A percentile compares a stretch with the other conserved stretches of the same genome.
These are phyloP conservation scores for Cepphus grylle DNA, from an alignment of 2,113 vertebrate genomes.

Conservation along the genomic window DNA sequence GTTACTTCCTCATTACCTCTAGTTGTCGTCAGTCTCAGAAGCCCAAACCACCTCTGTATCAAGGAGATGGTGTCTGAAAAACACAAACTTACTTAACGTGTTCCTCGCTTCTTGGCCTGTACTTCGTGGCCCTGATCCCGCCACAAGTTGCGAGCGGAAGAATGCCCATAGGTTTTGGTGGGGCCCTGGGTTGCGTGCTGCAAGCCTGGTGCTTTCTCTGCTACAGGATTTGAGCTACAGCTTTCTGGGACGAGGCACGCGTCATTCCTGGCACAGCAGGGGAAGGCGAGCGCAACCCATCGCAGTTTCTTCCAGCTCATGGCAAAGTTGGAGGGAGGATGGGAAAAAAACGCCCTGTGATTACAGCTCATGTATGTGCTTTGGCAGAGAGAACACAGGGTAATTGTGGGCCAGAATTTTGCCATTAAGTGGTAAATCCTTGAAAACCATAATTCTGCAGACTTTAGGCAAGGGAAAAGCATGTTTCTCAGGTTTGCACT, in stretches of 20 bases:
- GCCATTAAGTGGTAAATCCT: slow-evolving; percentile 37
- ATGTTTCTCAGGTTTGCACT: not conserved
- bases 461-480: not conserved
- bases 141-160: too few species aligned
- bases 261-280: not conserved
- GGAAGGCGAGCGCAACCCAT: not conserved
- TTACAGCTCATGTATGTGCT: slow-evolving; percentile 29
- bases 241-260: not conserved
- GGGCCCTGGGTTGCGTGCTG: not conserved
- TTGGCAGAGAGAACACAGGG: not conserved
- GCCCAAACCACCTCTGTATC: not conserved
- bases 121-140: not conserved
- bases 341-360: not conserved
- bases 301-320: not conserved
- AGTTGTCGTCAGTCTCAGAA: not conserved
- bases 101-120: not conserved
- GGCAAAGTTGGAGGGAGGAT: slow-evolving; percentile 32
- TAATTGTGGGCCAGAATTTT: slow-evolving; percentile 47
- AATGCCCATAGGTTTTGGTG: not conserved
- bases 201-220: not conserved
- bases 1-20: not conserved
- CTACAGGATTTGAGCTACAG: not conserved
- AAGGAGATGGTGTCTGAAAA: not conserved
- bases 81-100: not conserved
- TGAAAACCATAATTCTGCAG: slow-evolving; percentile 27